A percentile compares a stretch with the other conserved stretches of the same genome.
phyloP scores from a whole-genome alignment of 2,888 invertebrate species.

The Cosmia pyralina region DNA sequence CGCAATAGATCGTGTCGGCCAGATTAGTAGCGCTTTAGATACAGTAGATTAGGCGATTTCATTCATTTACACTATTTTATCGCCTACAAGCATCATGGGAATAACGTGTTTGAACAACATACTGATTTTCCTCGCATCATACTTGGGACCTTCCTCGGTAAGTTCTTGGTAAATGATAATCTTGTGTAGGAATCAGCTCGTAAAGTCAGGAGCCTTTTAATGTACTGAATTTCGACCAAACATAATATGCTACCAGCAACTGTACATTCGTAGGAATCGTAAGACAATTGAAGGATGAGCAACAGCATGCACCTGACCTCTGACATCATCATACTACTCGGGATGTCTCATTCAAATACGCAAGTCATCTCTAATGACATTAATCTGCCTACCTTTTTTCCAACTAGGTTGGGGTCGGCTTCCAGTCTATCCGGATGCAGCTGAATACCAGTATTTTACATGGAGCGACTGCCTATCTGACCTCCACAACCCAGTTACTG shows the following conservation, averaged over 20 bases:
- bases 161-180: slow-evolving; percentile 23
- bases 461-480: no score
- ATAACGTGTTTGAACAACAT: slow-evolving; percentile 30
- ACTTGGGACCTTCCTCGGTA: slow-evolving; percentile 10
- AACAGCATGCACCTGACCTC: not conserved
- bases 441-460: no score
- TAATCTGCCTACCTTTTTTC: no score
- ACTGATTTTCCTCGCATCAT: slow-evolving; percentile 23
- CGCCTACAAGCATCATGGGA: slow-evolving; percentile 13
- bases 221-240: slow-evolving; percentile 1
- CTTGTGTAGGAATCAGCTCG: slow-evolving; percentile 12
- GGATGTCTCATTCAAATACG: slow-evolving; percentile 6
- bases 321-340: slow-evolving; percentile 11
- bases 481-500: no score
- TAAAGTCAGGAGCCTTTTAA: slow-evolving; percentile 15
- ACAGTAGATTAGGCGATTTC: slow-evolving; percentile 41
- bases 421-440: no score
- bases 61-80: slow-evolving; percentile 52
- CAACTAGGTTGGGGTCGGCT: no score
- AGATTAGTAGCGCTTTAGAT: slow-evolving; percentile 56
- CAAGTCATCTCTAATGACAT: not conserved
- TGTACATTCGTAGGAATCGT: not conserved
- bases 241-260: not conserved
- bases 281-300: slow-evolving; percentile 16
- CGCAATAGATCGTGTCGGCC: slow-evolving; percentile 48